These are phyloP conservation scores for Myxocyprinus asiaticus DNA, from an alignment of 2,113 vertebrate genomes.

Conservation along the genomic window DNA sequence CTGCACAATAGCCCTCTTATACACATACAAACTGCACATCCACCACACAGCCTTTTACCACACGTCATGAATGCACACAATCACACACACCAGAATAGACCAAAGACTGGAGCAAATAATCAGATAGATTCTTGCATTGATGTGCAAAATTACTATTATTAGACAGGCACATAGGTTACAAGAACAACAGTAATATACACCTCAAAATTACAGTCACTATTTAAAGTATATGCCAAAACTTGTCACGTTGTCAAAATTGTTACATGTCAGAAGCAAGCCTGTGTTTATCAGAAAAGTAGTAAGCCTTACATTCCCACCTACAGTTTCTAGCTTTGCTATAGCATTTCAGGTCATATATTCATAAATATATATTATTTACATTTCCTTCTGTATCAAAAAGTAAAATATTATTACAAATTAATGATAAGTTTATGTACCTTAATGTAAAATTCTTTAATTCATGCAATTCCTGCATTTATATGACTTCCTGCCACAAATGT, in stretches of 20 bases:
- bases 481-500: not conserved
- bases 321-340: not conserved
- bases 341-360: not conserved
- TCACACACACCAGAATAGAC: too few relatives aligned
- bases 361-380: too few relatives aligned
- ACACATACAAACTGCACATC: slow-evolving; percentile 5
- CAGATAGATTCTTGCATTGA: slow-evolving; percentile 3
- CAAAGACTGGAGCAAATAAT: not conserved
- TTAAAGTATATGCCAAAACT: slow-evolving; percentile 1
- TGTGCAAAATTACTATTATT: slow-evolving; percentile 18
- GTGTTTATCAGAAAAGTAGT: slow-evolving; percentile 8
- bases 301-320: not conserved
- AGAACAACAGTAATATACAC: not conserved
- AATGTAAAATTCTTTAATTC: not conserved
- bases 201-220: not conserved
- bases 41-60: slow-evolving; percentile 17
- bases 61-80: not conserved
- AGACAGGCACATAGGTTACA: not conserved
- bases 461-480: not conserved
- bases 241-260: slow-evolving; percentile 2
- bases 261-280: slow-evolving; percentile 4
- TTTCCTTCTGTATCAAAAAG: too few relatives aligned
- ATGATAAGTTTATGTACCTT: too few relatives aligned
- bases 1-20: slow-evolving; percentile 41
- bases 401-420: too few relatives aligned